Percentiles rank a stretch among this genome's conserved stretches.
These are phyloP conservation scores for Fregetta grallaria DNA, from an alignment of 2,113 vertebrate species.

Conservation along the genomic window DNA sequence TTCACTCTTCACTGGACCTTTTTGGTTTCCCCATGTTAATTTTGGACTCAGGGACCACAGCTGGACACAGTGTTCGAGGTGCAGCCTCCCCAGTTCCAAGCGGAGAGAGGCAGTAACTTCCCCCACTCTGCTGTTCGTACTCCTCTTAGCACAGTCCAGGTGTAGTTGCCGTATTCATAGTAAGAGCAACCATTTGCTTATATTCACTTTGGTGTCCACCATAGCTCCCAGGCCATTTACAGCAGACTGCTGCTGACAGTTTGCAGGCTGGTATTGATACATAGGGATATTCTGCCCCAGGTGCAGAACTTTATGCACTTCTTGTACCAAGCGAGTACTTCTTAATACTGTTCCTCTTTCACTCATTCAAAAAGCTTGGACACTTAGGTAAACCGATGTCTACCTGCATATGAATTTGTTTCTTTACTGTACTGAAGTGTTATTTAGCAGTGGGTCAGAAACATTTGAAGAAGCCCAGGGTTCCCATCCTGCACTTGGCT, in stretches of 20 bases:
- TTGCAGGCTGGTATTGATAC: not conserved
- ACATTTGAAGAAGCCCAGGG: not conserved
- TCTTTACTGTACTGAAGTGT: not conserved
- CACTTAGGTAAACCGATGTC: not conserved
- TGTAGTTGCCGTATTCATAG: not conserved
- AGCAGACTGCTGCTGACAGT: not conserved
- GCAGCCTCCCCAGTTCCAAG: not conserved
- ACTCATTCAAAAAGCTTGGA: not conserved
- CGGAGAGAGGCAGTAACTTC: not conserved
- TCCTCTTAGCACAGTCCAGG: not conserved
- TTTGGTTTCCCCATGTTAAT: not conserved
- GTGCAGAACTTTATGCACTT: not conserved
- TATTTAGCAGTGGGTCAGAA: not conserved
- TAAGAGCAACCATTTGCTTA: not conserved
- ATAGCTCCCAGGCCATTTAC: not conserved
- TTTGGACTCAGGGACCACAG: not conserved
- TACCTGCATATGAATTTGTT: not conserved
- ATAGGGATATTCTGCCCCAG: not conserved
- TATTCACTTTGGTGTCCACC: not conserved
- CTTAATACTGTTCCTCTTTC: not conserved
- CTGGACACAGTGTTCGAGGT: not conserved
- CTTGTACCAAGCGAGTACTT: not conserved
- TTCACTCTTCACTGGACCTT: not conserved
- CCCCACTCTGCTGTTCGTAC: not conserved
- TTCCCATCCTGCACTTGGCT: not conserved